phyloP scores from a whole-genome alignment of 2,888 invertebrate species.

The Octodonta nipae region DNA sequence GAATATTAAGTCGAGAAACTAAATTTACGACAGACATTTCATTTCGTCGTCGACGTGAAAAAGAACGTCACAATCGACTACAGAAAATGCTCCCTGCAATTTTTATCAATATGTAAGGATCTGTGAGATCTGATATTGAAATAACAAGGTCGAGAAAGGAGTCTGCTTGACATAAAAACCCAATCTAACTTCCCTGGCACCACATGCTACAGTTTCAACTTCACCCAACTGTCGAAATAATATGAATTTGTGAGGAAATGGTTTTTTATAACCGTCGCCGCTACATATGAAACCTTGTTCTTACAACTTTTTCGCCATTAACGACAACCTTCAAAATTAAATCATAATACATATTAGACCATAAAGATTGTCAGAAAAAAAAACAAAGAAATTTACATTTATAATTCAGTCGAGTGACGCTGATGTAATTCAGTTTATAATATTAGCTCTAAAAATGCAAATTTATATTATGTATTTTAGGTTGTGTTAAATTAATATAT shows the following conservation, averaged over 20 bases:
- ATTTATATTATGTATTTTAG: too few species aligned
- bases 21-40: slow-evolving; percentile 20
- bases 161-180: slow-evolving; percentile 25
- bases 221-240: slow-evolving; percentile 20
- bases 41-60: slow-evolving; percentile 13
- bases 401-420: too few species aligned
- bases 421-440: too few species aligned
- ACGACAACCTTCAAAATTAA: too few species aligned
- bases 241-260: slow-evolving; percentile 20
- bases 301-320: too few species aligned
- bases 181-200: slow-evolving; percentile 28
- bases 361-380: too few species aligned
- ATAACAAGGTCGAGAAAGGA: slow-evolving; percentile 23
- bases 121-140: slow-evolving; percentile 28
- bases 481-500: too few species aligned
- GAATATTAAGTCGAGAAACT: slow-evolving; percentile 18
- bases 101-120: slow-evolving; percentile 29
- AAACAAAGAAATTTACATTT: too few species aligned
- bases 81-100: slow-evolving; percentile 21
- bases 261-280: too few species aligned
- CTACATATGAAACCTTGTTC: too few species aligned
- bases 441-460: too few species aligned
- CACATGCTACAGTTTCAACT: slow-evolving; percentile 28
- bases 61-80: slow-evolving; percentile 21
- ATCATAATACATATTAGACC: too few species aligned